Evolutionary conservation across 23 tunicate genomes (phyloP).

Genomic region (Ciona savignyi): DNA sequence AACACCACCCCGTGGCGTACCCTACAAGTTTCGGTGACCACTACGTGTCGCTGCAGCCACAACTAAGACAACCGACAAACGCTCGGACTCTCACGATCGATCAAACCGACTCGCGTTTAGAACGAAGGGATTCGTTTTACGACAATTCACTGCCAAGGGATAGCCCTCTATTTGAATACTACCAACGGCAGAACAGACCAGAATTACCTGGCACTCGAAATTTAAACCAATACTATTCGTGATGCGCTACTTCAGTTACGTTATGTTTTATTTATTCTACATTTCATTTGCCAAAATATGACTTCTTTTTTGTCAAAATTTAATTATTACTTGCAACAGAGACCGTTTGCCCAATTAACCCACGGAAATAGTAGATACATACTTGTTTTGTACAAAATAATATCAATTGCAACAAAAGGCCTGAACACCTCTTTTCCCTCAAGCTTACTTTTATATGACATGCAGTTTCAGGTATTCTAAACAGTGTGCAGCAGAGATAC

Average conservation of each 20-base stretch:
- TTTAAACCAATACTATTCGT: constrained; percentile 63
- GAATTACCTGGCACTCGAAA: constrained; percentile 85
- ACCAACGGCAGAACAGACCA: constrained; percentile 46
- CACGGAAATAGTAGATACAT: too few species aligned
- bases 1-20: constrained; percentile 10
- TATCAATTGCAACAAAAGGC: too few species aligned
- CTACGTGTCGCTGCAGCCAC: constrained; percentile 49
- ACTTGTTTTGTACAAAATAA: too few species aligned
- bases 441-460: too few species aligned
- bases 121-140: constrained; percentile 58
- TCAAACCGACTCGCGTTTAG: constrained; percentile 3
- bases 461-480: neutral
- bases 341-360: too few species aligned
- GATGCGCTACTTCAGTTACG: neutral
- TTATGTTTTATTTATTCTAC: neutral
- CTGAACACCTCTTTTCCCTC: too few species aligned
- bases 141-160: constrained; percentile 82
- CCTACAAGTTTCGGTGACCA: constrained; percentile 21
- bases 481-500: neutral
- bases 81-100: constrained; percentile 1
- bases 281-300: too few species aligned
- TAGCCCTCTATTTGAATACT: constrained; percentile 69
- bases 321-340: too few species aligned
- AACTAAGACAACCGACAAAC: neutral
- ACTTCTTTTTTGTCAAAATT: too few species aligned